These are phyloP conservation scores for Balearica regulorum DNA, from an alignment of 2,797 vertebrate species.

Conservation along the genomic window DNA sequence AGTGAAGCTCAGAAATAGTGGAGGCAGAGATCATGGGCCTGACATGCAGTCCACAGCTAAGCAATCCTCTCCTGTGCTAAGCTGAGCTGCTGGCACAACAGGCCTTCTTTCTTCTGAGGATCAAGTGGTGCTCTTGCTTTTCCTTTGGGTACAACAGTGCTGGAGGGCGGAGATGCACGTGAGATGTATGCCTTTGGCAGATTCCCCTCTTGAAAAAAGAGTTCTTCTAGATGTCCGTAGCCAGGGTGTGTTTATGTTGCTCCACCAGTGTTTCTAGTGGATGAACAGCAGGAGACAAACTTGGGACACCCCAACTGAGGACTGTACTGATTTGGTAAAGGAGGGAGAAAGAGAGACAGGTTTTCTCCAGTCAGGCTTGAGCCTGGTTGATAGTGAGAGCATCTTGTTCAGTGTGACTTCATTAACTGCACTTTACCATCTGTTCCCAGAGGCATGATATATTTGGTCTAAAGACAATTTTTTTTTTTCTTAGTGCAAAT, in stretches of 20 bases:
- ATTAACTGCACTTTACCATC: not conserved
- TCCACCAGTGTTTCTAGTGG: not conserved
- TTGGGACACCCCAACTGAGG: not conserved
- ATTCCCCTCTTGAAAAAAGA: not conserved
- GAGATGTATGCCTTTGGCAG: not conserved
- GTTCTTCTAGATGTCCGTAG: not conserved
- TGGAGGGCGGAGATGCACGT: not conserved
- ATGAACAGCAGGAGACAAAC: not conserved
- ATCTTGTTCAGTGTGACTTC: not conserved
- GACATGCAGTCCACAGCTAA: not conserved
- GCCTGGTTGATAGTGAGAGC: not conserved
- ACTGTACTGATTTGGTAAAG: not conserved
- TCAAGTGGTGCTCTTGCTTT: not conserved
- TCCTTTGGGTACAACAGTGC: not conserved
- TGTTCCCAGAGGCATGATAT: not conserved
- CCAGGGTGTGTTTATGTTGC: not conserved
- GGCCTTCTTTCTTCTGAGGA: not conserved
- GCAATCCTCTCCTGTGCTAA: not conserved
- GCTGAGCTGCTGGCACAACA: not conserved
- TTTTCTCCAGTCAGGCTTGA: not conserved
- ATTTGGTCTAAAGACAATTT: not conserved
- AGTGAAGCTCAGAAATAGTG: not conserved
- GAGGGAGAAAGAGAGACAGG: not conserved
- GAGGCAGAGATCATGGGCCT: not conserved
- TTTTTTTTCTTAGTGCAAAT: not conserved